Percentiles rank a stretch among this genome's conserved stretches.
phyloP scores from a whole-genome alignment of 2,113 vertebrate genomes.

The Anser brachyrhynchus region DNA sequence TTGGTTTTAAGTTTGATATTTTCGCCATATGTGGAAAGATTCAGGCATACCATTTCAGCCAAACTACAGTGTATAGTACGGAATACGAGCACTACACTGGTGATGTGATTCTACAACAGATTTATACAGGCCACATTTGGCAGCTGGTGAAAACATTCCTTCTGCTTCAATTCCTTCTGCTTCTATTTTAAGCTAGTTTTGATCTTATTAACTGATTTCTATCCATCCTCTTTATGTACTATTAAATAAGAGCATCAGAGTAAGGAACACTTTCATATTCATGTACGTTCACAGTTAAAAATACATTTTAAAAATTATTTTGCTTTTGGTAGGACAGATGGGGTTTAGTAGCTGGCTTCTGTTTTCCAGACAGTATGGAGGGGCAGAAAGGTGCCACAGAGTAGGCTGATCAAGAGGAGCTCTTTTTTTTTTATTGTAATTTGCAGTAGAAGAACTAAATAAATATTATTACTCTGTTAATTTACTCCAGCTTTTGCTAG shows the following conservation, averaged over 20 bases:
- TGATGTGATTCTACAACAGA: background rate
- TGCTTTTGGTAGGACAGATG: background rate
- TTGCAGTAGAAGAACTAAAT: background rate
- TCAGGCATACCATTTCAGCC: background rate
- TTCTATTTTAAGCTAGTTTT: conserved; percentile 49
- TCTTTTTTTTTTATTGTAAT: background rate
- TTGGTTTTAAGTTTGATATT: background rate
- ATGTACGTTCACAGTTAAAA: background rate
- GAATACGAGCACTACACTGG: background rate
- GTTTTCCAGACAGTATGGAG: background rate
- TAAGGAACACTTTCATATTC: background rate
- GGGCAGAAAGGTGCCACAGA: background rate
- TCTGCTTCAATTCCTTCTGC: conserved; percentile 28
- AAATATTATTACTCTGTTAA: background rate
- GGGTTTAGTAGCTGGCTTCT: background rate
- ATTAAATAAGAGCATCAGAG: background rate
- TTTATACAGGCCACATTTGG: conserved; percentile 24
- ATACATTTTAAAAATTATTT: background rate
- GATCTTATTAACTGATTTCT: conserved; percentile 29
- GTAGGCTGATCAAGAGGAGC: background rate
- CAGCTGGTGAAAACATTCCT: conserved; percentile 1
- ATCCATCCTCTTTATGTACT: conserved; percentile 3
- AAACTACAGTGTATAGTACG: background rate
- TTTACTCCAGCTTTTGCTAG: background rate
- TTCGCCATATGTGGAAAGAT: background rate